These are phyloP conservation scores for Peromyscus maniculatus DNA, from an alignment of 2,113 vertebrate species.

Conservation along the genomic window DNA sequence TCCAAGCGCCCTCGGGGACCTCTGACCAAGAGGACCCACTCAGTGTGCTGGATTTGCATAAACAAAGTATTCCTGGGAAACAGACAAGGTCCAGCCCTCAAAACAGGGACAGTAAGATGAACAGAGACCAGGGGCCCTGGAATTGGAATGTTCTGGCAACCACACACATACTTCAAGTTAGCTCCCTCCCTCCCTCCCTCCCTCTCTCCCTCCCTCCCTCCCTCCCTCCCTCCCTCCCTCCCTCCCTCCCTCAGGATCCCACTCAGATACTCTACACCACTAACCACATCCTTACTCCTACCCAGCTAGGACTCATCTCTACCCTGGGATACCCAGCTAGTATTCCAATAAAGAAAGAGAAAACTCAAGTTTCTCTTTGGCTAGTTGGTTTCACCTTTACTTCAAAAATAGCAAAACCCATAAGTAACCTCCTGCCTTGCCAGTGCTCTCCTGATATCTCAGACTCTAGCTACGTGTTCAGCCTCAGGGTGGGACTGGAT, in stretches of 20 bases:
- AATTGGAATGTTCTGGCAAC: conserved; percentile 40
- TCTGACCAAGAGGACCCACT: neutral
- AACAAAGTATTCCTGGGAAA: neutral
- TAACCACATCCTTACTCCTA: neutral
- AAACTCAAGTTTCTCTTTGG: neutral
- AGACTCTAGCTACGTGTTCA: neutral
- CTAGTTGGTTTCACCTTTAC: neutral
- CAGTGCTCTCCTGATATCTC: neutral
- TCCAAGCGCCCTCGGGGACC: neutral
- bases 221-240: neutral
- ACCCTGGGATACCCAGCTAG: neutral
- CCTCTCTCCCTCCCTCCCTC: neutral
- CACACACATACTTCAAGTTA: neutral
- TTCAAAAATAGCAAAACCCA: neutral
- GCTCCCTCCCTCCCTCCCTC: neutral
- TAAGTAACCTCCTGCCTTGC: neutral
- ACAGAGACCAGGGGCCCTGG: neutral
- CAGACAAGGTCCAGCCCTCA: conserved; percentile 3
- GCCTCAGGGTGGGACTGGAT: neutral
- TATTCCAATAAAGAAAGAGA: neutral
- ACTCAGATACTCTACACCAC: neutral
- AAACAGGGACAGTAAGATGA: neutral
- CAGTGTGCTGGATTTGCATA: neutral
- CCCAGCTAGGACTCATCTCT: neutral
- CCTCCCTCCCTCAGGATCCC: neutral